Percentiles rank a stretch among this genome's conserved stretches.
Conservation (phyloP, 2,888 invertebrate species). For the Frankliniella intonsa region DNA sequence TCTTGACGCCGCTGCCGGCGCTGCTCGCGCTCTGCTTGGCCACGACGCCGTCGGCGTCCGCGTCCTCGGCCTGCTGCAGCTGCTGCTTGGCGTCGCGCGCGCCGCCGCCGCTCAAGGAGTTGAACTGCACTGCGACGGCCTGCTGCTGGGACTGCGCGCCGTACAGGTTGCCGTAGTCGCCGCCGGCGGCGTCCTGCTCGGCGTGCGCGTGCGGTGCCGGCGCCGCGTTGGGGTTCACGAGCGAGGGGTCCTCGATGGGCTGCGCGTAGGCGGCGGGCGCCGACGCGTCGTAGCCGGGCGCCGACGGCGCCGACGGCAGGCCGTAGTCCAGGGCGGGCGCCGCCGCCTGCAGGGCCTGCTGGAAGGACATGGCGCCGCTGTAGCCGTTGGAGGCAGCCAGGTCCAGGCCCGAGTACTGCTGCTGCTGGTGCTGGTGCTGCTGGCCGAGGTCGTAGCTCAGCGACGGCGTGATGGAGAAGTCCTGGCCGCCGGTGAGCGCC, state of each 20-base stretch:
- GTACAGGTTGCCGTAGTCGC: slow-evolving; percentile 36
- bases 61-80: neutral
- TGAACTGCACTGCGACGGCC: slow-evolving; percentile 46
- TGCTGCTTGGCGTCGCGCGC: slow-evolving; percentile 37
- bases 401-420: neutral
- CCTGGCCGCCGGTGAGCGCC: slow-evolving; percentile 21
- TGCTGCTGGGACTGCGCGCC: slow-evolving; percentile 42
- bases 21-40: slow-evolving; percentile 6
- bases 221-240: slow-evolving; percentile 32
- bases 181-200: slow-evolving; percentile 34
- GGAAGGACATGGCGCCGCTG: slow-evolving; percentile 32
- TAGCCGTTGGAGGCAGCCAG: slow-evolving; percentile 33
- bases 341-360: slow-evolving; percentile 41
- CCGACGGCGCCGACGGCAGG: slow-evolving; percentile 43
- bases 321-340: slow-evolving; percentile 45
- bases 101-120: slow-evolving; percentile 42
- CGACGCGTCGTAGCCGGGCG: slow-evolving; percentile 41
- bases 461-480: neutral
- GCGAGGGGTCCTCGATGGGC: slow-evolving; percentile 34
- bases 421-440: slow-evolving; percentile 32
- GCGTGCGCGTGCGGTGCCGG: slow-evolving; percentile 42
- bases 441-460: slow-evolving; percentile 33
- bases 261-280: slow-evolving; percentile 45
- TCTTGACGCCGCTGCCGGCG: slow-evolving; percentile 29
- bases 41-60: slow-evolving; percentile 32